Conservation (phyloP, 2,888 invertebrate species). For the Plagodis pulveraria region DNA sequence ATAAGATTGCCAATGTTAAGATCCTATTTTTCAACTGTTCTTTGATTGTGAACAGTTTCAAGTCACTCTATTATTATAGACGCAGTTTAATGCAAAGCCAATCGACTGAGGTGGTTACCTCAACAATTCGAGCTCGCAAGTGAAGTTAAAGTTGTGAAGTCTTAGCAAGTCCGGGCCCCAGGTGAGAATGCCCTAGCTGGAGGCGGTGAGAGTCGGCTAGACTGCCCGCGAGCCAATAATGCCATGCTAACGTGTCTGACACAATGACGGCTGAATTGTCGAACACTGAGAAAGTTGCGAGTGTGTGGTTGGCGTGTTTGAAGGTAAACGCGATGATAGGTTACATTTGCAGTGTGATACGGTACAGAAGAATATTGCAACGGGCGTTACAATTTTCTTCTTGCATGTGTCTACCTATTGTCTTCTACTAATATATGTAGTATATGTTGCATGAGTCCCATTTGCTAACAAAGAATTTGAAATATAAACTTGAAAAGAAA, state of each 20-base stretch:
- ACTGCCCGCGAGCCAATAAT: conserved; percentile 77
- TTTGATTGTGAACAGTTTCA: conserved; percentile 7
- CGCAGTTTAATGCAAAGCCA: conserved; percentile 50
- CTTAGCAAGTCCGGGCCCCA: conserved; percentile 79
- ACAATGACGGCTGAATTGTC: conserved; percentile 38
- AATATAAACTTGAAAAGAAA: no score
- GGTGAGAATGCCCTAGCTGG: conserved; percentile 84
- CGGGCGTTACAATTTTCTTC: not conserved
- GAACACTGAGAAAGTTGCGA: conserved; percentile 34
- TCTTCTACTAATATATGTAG: no score
- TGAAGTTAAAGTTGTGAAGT: conserved; percentile 80
- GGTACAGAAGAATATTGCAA: no score
- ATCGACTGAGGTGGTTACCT: conserved; percentile 66
- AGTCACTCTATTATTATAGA: conserved; percentile 34
- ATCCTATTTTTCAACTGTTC: no score
- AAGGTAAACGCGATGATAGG: conserved; percentile 6
- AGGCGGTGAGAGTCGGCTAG: conserved; percentile 82
- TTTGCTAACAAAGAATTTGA: no score
- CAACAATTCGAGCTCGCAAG: conserved; percentile 65
- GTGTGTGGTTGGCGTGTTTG: conserved; percentile 25
- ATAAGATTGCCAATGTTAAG: no score
- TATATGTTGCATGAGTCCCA: no score
- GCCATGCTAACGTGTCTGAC: conserved; percentile 57
- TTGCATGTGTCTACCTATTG: not conserved
- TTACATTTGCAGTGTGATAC: not conserved